These are phyloP conservation scores for Athalia circularis DNA, from an alignment of 2,888 invertebrate species.

Conservation along the genomic window DNA sequence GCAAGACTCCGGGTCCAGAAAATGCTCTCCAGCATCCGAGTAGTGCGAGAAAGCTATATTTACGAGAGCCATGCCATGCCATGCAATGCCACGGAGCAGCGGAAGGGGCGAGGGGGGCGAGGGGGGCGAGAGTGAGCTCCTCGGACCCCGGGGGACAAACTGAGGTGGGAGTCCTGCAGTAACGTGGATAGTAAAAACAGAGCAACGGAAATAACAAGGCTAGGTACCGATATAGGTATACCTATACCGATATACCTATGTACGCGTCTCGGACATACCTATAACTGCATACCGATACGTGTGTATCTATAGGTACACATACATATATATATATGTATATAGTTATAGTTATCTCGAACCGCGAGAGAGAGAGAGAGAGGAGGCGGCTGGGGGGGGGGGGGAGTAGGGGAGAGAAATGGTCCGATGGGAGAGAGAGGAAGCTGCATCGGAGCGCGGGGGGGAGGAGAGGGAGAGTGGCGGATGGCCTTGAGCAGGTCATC, in stretches of 20 bases:
- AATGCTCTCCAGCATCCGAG: neutral
- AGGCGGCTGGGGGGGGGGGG: slow-evolving; percentile 48
- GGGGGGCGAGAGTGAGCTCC: slow-evolving; percentile 36
- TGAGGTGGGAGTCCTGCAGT: slow-evolving; percentile 40
- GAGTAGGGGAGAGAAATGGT: neutral
- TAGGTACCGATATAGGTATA: slow-evolving; percentile 29
- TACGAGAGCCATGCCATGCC: slow-evolving; percentile 22
- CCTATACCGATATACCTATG: neutral
- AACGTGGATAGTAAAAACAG: slow-evolving; percentile 10
- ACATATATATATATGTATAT: neutral
- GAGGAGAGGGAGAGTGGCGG: slow-evolving; percentile 65
- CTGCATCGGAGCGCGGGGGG: slow-evolving; percentile 43
- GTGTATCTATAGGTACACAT: neutral
- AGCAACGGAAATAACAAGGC: slow-evolving; percentile 36
- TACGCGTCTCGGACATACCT: neutral
- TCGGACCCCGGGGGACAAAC: slow-evolving; percentile 52
- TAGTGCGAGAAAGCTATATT: slow-evolving; percentile 40
- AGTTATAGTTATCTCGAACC: neutral
- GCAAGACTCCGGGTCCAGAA: neutral
- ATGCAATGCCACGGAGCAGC: slow-evolving; percentile 32
- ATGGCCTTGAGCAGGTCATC: slow-evolving; percentile 74
- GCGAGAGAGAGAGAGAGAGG: slow-evolving; percentile 39
- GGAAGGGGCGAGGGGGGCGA: slow-evolving; percentile 40
- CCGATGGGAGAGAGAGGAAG: neutral
- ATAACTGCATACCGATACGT: neutral